Evolutionary conservation across 2,888 invertebrate species (phyloP), one percentile per base, ranked within the genome.

Genomic region (Ophion costatus): DNA sequence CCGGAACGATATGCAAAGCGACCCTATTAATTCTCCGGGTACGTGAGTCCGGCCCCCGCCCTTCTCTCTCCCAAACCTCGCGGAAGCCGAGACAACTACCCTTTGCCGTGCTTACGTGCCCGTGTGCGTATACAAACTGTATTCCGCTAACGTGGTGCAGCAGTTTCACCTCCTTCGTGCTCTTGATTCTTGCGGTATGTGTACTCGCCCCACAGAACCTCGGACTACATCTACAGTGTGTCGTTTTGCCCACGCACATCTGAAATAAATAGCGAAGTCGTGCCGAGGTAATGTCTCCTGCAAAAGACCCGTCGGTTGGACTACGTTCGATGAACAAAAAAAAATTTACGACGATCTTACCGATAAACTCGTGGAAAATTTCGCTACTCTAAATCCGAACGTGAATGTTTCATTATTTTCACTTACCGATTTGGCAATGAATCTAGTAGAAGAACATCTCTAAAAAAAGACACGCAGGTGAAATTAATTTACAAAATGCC

Each of bases 11-110:
- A 89, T 89, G 89, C 88, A 89, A 88, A 89, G 87, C 86, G 82
- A 87, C 85, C 88, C 88, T 90, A 90, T 90, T 90, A 91, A 90
- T 88, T 88, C 86, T 81, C 86, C 63, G 81, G 85, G 56, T 84
- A 82, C 77, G 80, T 61, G 85, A 69, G 69, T 57, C 66, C 56
- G n/a, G n/a, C 45, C 33, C 20, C 29, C 29, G 20, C n/a, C 64
- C 29, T 33, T 9, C 6, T n/a, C 51, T 51, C 42, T 6, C 20
- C 51, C 51, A 51, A 51, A 51, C 51, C 51, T 59, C 9, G 70
- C 64, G 38, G 73, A 59, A 45, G 56, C 51, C 42, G 42, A 64
- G 75, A 63, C 17, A 69, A 45, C 45, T 69, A 69, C 24, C 42
- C 45, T 14, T 3, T n/a, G 9, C 11, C n/a, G 14, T 64, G 11